Conservation (phyloP, 2,888 invertebrate species). For the Empis stercorea region DNA sequence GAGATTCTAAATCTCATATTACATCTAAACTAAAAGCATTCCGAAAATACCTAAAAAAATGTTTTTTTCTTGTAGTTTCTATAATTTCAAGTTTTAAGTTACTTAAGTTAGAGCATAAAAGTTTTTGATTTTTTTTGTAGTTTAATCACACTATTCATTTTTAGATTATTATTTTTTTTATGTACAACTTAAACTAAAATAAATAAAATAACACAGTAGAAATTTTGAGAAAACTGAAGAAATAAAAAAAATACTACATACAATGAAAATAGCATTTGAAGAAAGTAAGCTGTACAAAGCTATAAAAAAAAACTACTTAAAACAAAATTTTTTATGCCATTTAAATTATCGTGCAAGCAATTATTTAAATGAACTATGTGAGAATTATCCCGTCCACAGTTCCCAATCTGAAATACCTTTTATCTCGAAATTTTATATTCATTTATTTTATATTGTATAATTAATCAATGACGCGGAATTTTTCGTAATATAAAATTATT, state of each 20-base stretch:
- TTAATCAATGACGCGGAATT: too few relatives aligned
- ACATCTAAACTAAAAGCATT: too few relatives aligned
- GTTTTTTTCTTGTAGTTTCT: too few relatives aligned
- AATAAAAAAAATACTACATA: too few relatives aligned
- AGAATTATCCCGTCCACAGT: slow-evolving; percentile 65
- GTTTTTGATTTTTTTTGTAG: too few relatives aligned
- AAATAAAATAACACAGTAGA: slow-evolving; percentile 1
- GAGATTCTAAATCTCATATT: neutral
- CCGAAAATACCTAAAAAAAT: too few relatives aligned
- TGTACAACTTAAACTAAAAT: slow-evolving; percentile 20
- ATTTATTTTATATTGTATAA: too few relatives aligned
- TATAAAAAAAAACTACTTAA: neutral
- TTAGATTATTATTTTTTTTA: slow-evolving; percentile 11
- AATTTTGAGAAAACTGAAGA: too few relatives aligned
- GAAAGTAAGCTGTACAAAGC: slow-evolving; percentile 1
- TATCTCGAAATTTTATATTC: neutral
- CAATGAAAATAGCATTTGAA: slow-evolving; percentile 3
- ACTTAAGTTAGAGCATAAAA: too few relatives aligned
- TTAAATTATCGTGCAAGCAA: too few relatives aligned
- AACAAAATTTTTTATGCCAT: slow-evolving; percentile 6
- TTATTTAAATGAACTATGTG: slow-evolving; percentile 39
- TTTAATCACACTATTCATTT: neutral
- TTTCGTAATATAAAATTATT: neutral
- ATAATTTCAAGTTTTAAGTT: too few relatives aligned
- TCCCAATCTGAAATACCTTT: slow-evolving; percentile 54